Evolutionary conservation across 2,797 vertebrate species (phyloP), one percentile per base, ranked within the genome.

Genomic region (Xenopus petersii): DNA sequence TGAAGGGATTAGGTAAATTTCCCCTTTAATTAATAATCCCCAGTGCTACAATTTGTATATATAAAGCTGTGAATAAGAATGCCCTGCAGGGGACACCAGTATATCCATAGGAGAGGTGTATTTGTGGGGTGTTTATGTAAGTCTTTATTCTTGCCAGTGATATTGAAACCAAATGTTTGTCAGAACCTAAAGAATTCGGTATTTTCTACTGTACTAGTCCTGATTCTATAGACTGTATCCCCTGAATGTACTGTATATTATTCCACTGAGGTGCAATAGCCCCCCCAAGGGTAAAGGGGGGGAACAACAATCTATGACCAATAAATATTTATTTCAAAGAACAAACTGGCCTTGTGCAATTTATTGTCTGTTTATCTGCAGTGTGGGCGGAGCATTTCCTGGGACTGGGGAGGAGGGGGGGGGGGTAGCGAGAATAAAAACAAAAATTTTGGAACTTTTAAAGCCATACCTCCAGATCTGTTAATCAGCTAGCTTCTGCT

Each of bases 121-220:
- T 13, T 71, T 70, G 61, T 70, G 58, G 12, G 54, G 46, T 33
- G 13, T 76, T 84, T 66, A 15, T 24, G 84, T 82, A 70, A 60
- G 36, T 55, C 49, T 5, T 26, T 12, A 76, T 79, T 79, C 82
- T 79, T 73, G 86, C 78, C 84, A 78, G 4, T 73, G 80, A 80
- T 80, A 81, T 84, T 75, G 72, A 73, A 73, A 64, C 81, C 75
- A 55, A 58, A 79, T 83, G 81, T 82, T 83, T 86, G 82, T 79
- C 76, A 80, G 79, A 81, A 63, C 1, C 58, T 24, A 42, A 42
- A 42, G 11, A 60, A 73, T 75, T 54, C 74, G 80, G 64, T 78
- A 80, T 84, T 82, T 84, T 56, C 13, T 15, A 85, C 87, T 89
- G 89, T 87, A 83, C 87, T 87, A 80, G 75, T 85, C 86, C 82